A percentile compares a stretch with the other conserved stretches of the same genome.
Conservation (phyloP, 2,113 vertebrate species). For the Calyptomena viridis region DNA sequence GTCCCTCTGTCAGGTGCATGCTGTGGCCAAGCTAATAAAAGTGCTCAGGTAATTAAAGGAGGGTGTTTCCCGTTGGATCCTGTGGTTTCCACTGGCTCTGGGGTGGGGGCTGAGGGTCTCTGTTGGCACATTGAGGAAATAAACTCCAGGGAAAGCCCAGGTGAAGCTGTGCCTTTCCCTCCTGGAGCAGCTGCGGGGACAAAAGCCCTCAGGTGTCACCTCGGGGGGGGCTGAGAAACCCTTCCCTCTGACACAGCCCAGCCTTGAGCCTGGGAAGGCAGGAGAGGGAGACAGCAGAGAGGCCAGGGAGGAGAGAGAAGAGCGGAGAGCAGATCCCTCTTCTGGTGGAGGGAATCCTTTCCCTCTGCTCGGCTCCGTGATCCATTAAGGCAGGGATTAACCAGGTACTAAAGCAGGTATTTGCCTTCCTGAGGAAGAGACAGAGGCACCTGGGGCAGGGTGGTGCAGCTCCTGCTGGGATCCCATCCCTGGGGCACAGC, state of each 20-base stretch:
- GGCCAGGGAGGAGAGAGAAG: neutral
- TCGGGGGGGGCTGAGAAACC: neutral
- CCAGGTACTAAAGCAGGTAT: neutral
- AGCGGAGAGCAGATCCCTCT: neutral
- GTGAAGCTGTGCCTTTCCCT: neutral
- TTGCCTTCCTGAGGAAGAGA: neutral
- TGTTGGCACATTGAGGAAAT: neutral
- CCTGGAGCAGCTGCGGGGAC: neutral
- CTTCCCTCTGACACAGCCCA: neutral
- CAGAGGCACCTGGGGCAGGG: fast-evolving
- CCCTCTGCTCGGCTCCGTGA: neutral
- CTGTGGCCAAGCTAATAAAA: fast-evolving
- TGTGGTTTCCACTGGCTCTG: neutral
- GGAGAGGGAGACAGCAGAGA: neutral
- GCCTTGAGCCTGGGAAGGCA: neutral
- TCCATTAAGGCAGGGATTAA: neutral
- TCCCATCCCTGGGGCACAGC: fast-evolving
- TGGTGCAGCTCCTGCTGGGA: neutral
- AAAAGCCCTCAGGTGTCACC: neutral
- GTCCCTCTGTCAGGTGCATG: fast-evolving
- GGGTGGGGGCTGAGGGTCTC: neutral
- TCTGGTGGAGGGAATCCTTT: neutral
- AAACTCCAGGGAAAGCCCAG: fast-evolving
- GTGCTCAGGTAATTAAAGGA: neutral
- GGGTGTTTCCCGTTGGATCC: neutral